These are phyloP conservation scores for Peromyscus nudipes DNA, from an alignment of 2,797 vertebrate species.

Conservation along the genomic window DNA sequence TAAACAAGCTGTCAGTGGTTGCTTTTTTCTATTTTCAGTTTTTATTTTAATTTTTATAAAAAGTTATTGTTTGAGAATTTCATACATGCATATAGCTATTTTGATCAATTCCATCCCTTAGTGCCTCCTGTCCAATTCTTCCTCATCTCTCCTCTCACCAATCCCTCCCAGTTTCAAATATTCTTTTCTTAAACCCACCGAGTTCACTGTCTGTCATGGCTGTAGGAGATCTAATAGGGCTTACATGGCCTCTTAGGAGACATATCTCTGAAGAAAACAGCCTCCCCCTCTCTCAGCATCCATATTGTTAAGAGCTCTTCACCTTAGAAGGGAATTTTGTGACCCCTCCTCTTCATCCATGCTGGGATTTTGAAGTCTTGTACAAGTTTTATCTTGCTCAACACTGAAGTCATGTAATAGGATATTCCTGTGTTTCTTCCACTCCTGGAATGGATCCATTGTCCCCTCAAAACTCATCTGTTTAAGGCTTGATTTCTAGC, in stretches of 20 bases:
- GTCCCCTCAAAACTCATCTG: not conserved
- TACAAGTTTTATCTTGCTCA: not conserved
- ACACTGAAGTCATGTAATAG: not conserved
- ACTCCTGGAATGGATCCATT: not conserved
- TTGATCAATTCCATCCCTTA: not conserved
- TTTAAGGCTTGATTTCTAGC: not conserved
- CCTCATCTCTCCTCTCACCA: accelerated
- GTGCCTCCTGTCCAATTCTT: not conserved
- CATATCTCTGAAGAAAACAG: not conserved
- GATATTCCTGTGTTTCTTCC: not conserved
- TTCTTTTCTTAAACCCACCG: not conserved
- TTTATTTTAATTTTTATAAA: not conserved
- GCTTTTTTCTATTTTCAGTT: not conserved
- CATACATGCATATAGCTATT: not conserved
- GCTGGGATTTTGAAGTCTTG: not conserved
- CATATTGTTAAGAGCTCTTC: not conserved
- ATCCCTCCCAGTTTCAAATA: not conserved
- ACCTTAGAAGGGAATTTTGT: not conserved
- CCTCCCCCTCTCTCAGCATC: not conserved
- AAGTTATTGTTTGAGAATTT: not conserved
- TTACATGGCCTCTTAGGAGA: not conserved
- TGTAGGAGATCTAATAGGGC: not conserved
- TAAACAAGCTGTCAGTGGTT: not conserved
- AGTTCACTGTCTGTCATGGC: not conserved
- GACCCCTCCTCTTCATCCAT: not conserved